Evolutionary conservation across 2,113 vertebrate species (phyloP).

Genomic region (Rhegmatorhina hoffmannsi): DNA sequence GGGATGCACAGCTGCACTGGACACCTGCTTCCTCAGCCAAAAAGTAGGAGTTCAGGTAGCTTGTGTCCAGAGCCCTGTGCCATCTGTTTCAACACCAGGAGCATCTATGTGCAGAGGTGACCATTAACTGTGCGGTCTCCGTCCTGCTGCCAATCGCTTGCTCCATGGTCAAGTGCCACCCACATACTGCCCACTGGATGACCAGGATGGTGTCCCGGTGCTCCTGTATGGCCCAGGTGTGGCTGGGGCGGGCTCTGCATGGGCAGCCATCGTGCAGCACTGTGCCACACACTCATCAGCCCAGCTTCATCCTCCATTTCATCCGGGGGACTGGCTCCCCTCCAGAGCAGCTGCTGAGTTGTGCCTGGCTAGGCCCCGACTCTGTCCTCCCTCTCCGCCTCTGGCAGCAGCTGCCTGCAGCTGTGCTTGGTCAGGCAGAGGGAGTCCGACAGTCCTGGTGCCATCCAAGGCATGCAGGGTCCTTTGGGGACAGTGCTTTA

Average conservation of each 20-base stretch:
- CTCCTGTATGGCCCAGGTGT: background rate
- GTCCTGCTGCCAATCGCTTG: accelerated
- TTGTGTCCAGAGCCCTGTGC: background rate
- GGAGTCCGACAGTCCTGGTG: background rate
- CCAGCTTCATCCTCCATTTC: background rate
- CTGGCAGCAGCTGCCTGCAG: constrained; percentile 8
- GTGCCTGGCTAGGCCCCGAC: background rate
- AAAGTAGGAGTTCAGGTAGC: background rate
- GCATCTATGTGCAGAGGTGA: background rate
- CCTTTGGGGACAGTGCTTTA: background rate
- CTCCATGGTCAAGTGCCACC: background rate
- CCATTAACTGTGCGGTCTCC: accelerated
- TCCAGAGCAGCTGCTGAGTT: constrained; percentile 50
- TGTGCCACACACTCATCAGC: background rate
- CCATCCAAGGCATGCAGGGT: accelerated
- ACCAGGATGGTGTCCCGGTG: background rate
- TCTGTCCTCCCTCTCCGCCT: background rate
- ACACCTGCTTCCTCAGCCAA: background rate
- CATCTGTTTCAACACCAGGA: background rate
- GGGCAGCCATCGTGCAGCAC: background rate
- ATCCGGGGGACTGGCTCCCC: constrained; percentile 39
- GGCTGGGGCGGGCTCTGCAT: background rate
- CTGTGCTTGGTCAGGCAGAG: background rate
- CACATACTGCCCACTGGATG: accelerated
- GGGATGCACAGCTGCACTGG: background rate